Evolutionary conservation across 2,113 vertebrate genomes (phyloP).

Genomic region (Nipponia nippon): DNA sequence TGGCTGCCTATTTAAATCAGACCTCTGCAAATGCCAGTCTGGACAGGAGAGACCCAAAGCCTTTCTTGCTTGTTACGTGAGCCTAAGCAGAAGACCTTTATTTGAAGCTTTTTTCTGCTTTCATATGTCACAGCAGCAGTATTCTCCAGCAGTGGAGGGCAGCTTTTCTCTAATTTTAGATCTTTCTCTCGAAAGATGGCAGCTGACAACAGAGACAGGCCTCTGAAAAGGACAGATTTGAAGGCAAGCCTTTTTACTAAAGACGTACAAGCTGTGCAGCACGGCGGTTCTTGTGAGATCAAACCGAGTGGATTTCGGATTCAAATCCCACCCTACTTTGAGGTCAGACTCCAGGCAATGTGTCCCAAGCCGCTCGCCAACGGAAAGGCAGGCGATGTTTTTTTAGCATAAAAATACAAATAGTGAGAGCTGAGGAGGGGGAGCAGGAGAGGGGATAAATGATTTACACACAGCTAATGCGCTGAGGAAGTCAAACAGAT

Average conservation of each 20-base stretch:
- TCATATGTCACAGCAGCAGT: conserved; percentile 58
- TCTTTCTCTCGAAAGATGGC: conserved; percentile 59
- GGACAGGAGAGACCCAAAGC: conserved; percentile 10
- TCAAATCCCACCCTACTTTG: conserved; percentile 52
- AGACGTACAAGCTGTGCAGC: conserved; percentile 30
- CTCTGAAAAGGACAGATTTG: conserved; percentile 66
- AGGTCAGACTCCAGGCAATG: conserved; percentile 48
- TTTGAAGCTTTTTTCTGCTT: conserved; percentile 47
- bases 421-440: background rate
- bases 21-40: fast-evolving
- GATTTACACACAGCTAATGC: conserved; percentile 3
- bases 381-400: background rate
- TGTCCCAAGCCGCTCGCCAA: conserved; percentile 1
- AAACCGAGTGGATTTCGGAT: conserved; percentile 20
- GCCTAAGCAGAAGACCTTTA: conserved; percentile 28
- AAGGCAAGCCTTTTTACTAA: conserved; percentile 61
- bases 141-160: conserved; percentile 58
- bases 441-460: background rate
- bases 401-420: background rate
- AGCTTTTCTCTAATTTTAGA: conserved; percentile 62
- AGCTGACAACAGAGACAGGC: conserved; percentile 60
- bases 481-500: background rate
- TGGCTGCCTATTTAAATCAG: conserved; percentile 8
- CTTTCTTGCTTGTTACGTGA: conserved; percentile 18
- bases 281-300: background rate